These are phyloP conservation scores for Semnornis frantzii DNA, from an alignment of 2,113 vertebrate genomes.

Conservation along the genomic window DNA sequence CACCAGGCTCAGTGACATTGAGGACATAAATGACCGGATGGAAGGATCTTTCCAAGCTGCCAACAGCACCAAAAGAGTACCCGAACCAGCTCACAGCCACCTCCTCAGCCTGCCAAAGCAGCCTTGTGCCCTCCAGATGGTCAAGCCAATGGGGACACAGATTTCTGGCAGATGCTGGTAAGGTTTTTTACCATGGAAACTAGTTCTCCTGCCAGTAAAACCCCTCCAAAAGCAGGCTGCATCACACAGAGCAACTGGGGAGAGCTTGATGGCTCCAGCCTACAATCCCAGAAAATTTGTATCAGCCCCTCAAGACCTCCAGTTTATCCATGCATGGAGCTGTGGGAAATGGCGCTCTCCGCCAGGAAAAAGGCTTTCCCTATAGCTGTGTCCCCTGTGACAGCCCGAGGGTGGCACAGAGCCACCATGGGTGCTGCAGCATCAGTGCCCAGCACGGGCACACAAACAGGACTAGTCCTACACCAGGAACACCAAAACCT, in stretches of 20 bases:
- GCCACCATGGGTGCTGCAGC: not conserved
- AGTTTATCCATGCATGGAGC: rapidly evolving
- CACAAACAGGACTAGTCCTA: rapidly evolving
- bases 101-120: not conserved
- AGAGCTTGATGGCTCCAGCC: not conserved
- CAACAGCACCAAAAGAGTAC: rapidly evolving
- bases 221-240: not conserved
- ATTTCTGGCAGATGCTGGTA: conserved; percentile 44
- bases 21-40: rapidly evolving
- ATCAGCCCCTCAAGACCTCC: rapidly evolving
- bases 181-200: conserved; percentile 49
- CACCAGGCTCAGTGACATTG: rapidly evolving
- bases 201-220: not conserved
- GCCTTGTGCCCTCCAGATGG: conserved; percentile 28
- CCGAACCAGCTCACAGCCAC: not conserved
- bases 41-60: rapidly evolving
- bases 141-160: not conserved
- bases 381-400: not conserved
- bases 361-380: not conserved
- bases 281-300: not conserved
- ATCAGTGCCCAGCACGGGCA: rapidly evolving
- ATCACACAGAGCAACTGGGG: not conserved
- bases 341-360: not conserved
- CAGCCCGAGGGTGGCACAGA: not conserved
- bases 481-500: not conserved